These are phyloP conservation scores for Cataglyphis rosenhaueri DNA, from an alignment of 2,888 invertebrate species.

Conservation along the genomic window DNA sequence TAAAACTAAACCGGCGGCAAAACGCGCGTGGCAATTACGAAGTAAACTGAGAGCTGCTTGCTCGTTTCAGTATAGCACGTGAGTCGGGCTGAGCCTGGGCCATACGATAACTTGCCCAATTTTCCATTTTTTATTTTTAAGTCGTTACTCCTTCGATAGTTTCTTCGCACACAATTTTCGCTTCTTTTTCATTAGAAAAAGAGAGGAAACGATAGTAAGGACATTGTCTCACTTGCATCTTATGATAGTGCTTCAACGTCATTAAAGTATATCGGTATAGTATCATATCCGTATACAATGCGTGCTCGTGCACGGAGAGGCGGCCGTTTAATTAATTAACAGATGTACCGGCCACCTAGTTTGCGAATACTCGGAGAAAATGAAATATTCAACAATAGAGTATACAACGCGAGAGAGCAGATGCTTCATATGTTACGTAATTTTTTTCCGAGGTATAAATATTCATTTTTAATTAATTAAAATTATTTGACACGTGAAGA, in stretches of 20 bases:
- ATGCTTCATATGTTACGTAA: constrained; percentile 33
- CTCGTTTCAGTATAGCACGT: constrained; percentile 49
- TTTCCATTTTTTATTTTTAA: constrained; percentile 67
- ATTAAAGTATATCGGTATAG: constrained; percentile 72
- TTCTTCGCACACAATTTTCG: constrained; percentile 74
- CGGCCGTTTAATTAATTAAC: constrained; percentile 7
- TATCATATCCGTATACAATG: constrained; percentile 75
- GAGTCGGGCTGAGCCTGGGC: constrained; percentile 68
- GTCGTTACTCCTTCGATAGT: constrained; percentile 63
- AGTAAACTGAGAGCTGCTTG: constrained; percentile 20
- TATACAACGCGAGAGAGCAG: constrained; percentile 3
- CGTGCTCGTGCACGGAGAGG: constrained; percentile 61
- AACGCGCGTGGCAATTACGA: constrained; percentile 43
- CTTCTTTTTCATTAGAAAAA: constrained; percentile 67
- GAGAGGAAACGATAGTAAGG: constrained; percentile 65
- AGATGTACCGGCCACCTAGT: neutral
- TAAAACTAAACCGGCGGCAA: constrained; percentile 16
- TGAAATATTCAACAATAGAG: constrained; percentile 12
- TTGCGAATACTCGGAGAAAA: neutral
- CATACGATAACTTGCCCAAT: constrained; percentile 68
- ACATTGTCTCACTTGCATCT: constrained; percentile 73
- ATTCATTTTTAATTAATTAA: constrained; percentile 43
- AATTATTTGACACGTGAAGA: constrained; percentile 39
- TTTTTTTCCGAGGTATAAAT: constrained; percentile 39
- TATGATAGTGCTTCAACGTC: constrained; percentile 73